Conservation (phyloP, 2,113 vertebrate genomes). For the Columbina picui region DNA sequence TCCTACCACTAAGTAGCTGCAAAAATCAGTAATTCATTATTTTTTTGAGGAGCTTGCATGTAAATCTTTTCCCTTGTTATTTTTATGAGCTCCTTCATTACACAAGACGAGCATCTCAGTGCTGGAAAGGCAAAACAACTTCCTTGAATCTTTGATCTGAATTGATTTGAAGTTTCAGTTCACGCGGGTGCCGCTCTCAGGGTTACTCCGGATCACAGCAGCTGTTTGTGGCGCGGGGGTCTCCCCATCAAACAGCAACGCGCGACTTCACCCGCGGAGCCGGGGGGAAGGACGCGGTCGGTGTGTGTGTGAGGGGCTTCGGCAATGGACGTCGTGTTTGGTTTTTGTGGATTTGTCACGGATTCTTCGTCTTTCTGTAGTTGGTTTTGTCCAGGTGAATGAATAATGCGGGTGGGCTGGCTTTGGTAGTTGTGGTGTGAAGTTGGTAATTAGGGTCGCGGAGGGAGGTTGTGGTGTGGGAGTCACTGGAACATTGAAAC, state of each 20-base stretch:
- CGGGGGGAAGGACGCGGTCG: no score
- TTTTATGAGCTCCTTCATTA: background rate
- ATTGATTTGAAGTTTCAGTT: slow-evolving; percentile 12
- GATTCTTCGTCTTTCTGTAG: background rate
- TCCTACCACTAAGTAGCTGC: slow-evolving; percentile 37
- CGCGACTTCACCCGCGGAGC: no score
- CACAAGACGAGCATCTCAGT: background rate
- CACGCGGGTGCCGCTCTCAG: background rate
- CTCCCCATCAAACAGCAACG: background rate
- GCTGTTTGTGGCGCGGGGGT: background rate
- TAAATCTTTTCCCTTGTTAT: slow-evolving; percentile 11
- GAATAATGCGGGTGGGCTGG: background rate
- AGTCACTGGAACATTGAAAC: fast-evolving
- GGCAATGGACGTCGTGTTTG: background rate
- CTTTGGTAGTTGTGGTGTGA: background rate
- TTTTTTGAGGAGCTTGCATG: background rate
- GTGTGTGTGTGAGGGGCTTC: no score
- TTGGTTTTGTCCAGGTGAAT: background rate
- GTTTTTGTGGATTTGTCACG: no score
- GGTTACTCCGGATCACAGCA: background rate
- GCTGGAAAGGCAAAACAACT: background rate
- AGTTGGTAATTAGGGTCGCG: background rate
- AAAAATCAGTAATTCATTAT: slow-evolving; percentile 1
- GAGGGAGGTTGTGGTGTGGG: background rate
- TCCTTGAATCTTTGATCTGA: background rate